Base-by-base conservation (phyloP, 2,113 vertebrate species). In the Heterotilapia buettikoferi region DNA sequence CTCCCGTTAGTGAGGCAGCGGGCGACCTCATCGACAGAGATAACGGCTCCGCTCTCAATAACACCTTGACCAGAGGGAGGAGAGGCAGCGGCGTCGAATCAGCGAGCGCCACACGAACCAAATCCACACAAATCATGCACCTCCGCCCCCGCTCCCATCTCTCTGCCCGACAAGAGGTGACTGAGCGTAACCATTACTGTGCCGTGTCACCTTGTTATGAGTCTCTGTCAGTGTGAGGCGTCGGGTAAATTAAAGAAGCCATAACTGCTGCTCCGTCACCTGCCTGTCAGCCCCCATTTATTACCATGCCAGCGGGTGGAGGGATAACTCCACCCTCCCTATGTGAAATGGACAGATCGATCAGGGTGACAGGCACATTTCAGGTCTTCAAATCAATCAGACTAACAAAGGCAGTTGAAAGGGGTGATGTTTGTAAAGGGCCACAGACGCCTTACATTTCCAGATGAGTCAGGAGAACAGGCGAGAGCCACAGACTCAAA, bases 281-380 rank as follows among this genome's bases (percentile, higher is more conserved):
- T 26, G 83, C 88, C 61, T 47, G 79, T 94, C 89, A 92, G 78
- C 91, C 85, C 84, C 89, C 91, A 93, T 96, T 96, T 92, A 94
- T 96, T 94, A 95, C 90, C 40, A 84, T 82, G 86, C 80, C 90
- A 88, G 45, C 56, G 19, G 83, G 53, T 5, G 26, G 71, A 24
- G 83, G 92, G 57, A 86, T 78, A 81, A 63, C 68, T 3, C 33
- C 84, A 63, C 29, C 90, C 78, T 90, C 80, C 14, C 45, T 78
- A 31, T 31, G 43, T 52, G 73, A 90, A 83, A 86, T 80, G 84
- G 91, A 78, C 88, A 91, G 90, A 96, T 96, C 87, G 86, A 95
- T 96, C 95, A 95, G 84, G 29, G 89, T 92, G 94, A 95, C 94
- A 91, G 92, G 93, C 88, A 93, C 94, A 94, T 94, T 95, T 95